A percentile compares a stretch with the other conserved stretches of the same genome.
Evolutionary conservation across 2,797 vertebrate species (phyloP).

Genomic region (Megaceryle alcyon): DNA sequence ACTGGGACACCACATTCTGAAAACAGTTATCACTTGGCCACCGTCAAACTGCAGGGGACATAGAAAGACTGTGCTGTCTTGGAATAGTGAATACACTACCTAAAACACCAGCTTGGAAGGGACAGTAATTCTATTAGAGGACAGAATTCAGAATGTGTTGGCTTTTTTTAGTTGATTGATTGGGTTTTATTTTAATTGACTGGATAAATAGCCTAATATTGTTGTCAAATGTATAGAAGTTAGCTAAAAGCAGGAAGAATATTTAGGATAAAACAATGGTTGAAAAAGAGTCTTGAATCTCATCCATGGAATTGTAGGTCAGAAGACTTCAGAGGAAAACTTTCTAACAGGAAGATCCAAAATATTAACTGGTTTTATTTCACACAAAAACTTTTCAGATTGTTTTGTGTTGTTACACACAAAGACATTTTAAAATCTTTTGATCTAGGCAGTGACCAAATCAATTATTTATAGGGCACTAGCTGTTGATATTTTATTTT

Average conservation of each 20-base stretch:
- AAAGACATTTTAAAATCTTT: neutral
- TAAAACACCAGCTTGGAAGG: neutral
- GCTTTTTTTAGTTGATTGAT: accelerated
- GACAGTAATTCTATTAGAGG: neutral
- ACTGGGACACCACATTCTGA: neutral
- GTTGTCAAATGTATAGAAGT: neutral
- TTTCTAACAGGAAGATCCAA: neutral
- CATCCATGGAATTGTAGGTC: neutral
- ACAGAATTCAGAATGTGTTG: neutral
- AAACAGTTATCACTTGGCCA: neutral
- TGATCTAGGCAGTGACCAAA: neutral
- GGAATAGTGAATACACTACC: neutral
- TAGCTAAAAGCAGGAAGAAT: neutral
- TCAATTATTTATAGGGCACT: neutral
- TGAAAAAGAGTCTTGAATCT: neutral
- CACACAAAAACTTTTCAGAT: neutral
- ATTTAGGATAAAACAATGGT: neutral
- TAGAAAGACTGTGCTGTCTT: neutral
- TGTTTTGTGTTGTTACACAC: neutral
- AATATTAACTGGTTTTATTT: neutral
- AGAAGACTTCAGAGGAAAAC: neutral
- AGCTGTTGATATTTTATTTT: neutral
- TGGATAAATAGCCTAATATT: neutral
- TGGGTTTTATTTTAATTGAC: neutral
- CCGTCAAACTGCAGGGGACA: neutral